These are phyloP conservation scores for Eudemis profundana DNA, from an alignment of 2,888 invertebrate genomes.

Conservation along the genomic window DNA sequence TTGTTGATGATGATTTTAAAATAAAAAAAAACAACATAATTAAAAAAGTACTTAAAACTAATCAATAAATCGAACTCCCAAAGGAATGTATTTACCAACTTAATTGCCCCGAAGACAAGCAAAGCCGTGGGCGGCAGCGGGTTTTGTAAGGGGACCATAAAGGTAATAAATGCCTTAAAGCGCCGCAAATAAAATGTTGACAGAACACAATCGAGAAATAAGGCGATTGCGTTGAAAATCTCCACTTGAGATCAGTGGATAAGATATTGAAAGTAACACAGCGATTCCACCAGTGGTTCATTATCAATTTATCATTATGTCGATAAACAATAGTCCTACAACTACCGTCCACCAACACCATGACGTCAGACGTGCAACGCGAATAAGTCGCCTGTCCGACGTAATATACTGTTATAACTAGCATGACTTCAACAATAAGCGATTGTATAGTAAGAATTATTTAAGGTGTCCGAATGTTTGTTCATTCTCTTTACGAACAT, in stretches of 20 bases:
- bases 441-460: no score
- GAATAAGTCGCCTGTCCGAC: no score
- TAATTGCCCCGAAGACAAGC: slow-evolving; percentile 33
- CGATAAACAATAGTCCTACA: no score
- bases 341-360: no score
- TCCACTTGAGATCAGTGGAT: slow-evolving; percentile 48
- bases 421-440: no score
- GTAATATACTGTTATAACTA: no score
- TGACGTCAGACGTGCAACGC: no score
- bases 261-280: slow-evolving; percentile 28
- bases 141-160: slow-evolving; percentile 16
- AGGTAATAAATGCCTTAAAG: slow-evolving; percentile 39
- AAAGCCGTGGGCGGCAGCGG: slow-evolving; percentile 38
- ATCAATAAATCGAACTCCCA: slow-evolving; percentile 17
- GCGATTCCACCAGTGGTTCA: slow-evolving; percentile 10
- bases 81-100: slow-evolving; percentile 29
- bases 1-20: no score
- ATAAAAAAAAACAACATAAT: neutral
- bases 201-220: slow-evolving; percentile 50
- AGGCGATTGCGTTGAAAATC: slow-evolving; percentile 46
- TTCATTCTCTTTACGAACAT: no score
- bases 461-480: no score
- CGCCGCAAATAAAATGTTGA: slow-evolving; percentile 49
- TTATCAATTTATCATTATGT: neutral
- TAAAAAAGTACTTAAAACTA: slow-evolving; percentile 20